Conservation (phyloP, 2,888 invertebrate species). For the Chrysotoxum bicinctum region DNA sequence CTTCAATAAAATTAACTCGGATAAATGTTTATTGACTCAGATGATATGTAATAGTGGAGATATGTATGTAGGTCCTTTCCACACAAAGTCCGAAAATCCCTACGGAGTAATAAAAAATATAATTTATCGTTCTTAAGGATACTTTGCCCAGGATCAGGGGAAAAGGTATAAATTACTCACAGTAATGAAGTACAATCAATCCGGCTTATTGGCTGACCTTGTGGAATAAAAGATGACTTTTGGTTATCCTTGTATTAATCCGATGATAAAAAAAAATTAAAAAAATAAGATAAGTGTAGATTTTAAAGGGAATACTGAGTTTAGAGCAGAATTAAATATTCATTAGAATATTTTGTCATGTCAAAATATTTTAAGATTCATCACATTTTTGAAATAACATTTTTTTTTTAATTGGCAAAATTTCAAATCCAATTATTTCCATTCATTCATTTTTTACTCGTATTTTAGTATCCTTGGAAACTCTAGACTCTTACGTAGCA, state of each 20-base stretch:
- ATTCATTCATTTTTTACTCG: too few relatives aligned
- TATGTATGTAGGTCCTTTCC: too few relatives aligned
- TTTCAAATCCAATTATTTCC: too few relatives aligned
- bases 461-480: too few relatives aligned
- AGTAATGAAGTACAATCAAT: slow-evolving; percentile 22
- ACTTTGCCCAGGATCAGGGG: not conserved
- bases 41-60: too few relatives aligned
- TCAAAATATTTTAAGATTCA: too few relatives aligned
- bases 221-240: not conserved
- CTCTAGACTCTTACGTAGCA: too few relatives aligned
- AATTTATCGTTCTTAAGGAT: not conserved
- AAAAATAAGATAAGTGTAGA: not conserved
- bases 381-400: too few relatives aligned
- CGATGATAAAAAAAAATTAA: not conserved
- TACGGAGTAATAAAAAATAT: slow-evolving; percentile 18
- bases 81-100: not conserved
- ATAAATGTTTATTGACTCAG: slow-evolving; percentile 3
- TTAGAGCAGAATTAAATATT: too few relatives aligned
- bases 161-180: slow-evolving; percentile 3
- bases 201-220: not conserved
- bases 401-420: too few relatives aligned
- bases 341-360: too few relatives aligned
- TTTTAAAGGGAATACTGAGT: too few relatives aligned
- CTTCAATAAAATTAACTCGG: slow-evolving; percentile 7
- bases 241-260: not conserved